These are phyloP conservation scores for Echinops telfairi DNA, from an alignment of 2,113 vertebrate species.

Conservation along the genomic window DNA sequence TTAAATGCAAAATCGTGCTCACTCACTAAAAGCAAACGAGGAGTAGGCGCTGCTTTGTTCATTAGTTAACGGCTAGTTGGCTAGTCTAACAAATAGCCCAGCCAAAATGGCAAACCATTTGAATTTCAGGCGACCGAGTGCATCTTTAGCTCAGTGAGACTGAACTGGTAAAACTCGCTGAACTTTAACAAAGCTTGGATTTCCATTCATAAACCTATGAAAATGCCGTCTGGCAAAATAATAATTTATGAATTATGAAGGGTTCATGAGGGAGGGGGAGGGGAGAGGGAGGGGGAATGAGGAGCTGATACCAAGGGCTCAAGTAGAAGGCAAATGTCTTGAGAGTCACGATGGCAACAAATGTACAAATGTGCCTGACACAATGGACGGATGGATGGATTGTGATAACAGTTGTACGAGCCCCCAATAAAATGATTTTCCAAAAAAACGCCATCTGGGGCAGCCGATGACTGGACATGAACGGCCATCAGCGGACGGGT, in stretches of 20 bases:
- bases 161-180: not conserved
- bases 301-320: too few species aligned
- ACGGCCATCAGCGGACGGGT: not conserved
- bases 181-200: not conserved
- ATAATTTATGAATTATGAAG: too few species aligned
- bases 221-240: not conserved
- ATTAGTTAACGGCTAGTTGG: not conserved
- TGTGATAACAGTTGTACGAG: too few species aligned
- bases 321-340: too few species aligned
- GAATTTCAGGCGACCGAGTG: not conserved
- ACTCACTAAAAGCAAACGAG: not conserved
- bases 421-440: too few species aligned
- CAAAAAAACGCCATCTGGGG: too few species aligned
- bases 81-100: not conserved
- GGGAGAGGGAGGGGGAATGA: too few species aligned
- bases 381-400: too few species aligned
- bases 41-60: not conserved
- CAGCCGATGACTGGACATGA: not conserved
- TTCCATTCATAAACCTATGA: not conserved
- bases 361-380: too few species aligned
- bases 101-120: not conserved
- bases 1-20: not conserved
- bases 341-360: too few species aligned
- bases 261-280: too few species aligned
- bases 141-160: not conserved